phyloP scores from a whole-genome alignment of 2,888 invertebrate genomes.

The Eristalinus aeneus region DNA sequence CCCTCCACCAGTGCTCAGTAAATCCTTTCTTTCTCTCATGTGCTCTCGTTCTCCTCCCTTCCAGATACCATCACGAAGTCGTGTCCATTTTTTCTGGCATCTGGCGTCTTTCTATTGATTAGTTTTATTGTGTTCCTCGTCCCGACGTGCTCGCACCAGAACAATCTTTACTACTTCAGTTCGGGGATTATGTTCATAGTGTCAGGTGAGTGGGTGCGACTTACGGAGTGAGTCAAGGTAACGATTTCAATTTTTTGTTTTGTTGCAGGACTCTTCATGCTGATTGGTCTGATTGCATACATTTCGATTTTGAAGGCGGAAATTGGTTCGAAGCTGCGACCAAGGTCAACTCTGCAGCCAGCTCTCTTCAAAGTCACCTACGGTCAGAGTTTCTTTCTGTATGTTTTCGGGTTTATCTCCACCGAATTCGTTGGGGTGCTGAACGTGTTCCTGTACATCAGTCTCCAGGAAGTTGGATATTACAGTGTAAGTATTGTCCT shows the following conservation, averaged over 20 bases:
- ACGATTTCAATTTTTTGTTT: neutral
- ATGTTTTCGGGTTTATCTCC: slow-evolving; percentile 91
- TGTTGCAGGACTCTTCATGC: slow-evolving; percentile 89
- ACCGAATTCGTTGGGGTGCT: slow-evolving; percentile 93
- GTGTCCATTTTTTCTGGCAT: slow-evolving; percentile 89
- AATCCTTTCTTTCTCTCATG: slow-evolving; percentile 35
- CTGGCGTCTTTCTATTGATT: slow-evolving; percentile 88
- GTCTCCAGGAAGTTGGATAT: slow-evolving; percentile 79
- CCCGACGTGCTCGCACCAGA: slow-evolving; percentile 87
- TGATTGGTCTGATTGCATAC: slow-evolving; percentile 95
- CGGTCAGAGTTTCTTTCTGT: slow-evolving; percentile 93
- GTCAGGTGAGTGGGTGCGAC: slow-evolving; percentile 85
- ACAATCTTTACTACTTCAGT: slow-evolving; percentile 90
- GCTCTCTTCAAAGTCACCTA: slow-evolving; percentile 92
- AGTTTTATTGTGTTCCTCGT: slow-evolving; percentile 91
- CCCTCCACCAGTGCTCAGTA: slow-evolving; percentile 58
- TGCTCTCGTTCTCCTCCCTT: slow-evolving; percentile 70
- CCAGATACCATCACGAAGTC: slow-evolving; percentile 94
- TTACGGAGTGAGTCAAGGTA: neutral
- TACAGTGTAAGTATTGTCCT: slow-evolving; percentile 79
- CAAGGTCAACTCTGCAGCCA: slow-evolving; percentile 88
- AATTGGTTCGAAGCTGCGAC: slow-evolving; percentile 92
- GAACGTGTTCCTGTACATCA: slow-evolving; percentile 92
- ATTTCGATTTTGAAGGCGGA: slow-evolving; percentile 96
- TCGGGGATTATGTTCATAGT: slow-evolving; percentile 94